Evolutionary conservation across 2,888 invertebrate species (phyloP), one percentile per base, ranked within the genome.

Genomic region (Apomyelois bistriatella): DNA sequence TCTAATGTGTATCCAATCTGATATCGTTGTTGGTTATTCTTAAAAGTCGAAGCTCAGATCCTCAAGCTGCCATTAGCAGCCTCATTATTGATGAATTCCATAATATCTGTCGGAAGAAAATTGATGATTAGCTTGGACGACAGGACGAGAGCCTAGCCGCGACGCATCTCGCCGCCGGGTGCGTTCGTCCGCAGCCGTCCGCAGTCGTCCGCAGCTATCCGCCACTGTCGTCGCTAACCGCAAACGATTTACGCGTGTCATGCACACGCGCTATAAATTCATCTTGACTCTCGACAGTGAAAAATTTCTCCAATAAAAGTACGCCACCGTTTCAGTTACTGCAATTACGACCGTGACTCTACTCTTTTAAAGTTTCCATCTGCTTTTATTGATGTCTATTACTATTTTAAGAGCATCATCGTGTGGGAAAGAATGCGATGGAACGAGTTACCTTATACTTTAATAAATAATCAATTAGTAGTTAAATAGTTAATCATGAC

Each of bases 261-360:
- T 50, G 50, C 46, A 46, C 50, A 46, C 50, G 22, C 50, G 17
- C 53, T 41, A 53, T 53, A 53, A 43, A 12, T 49, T 38, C 40
- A 53, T 42, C 37, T 42, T 41, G 53, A 53, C 28, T 30, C 28
- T 30, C 28, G 43, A 43, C 53, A 50, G 46, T 53, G 50, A 53
- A 37, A 46, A 43, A 53, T 53, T 50, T 43, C 32, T 15, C 38
- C 50, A 50, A 46, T 50, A 53, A 50, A 53, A 53, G 28, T 15
- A 13, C 28, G 48, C n/a, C 38, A 32, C 36, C 32, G 36, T 28
- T 37, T 28, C 12, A 28, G 22, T 35, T 22, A 41, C 16, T 17
- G 12, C 35, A 30, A 41, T 16, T 16, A 40, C 40, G 9, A 13
- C 2, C 40, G 16, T 16, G 40, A 16, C 16, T 40, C 1, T 10